Conservation (phyloP, 2,113 vertebrate genomes). For the Anguilla rostrata region DNA sequence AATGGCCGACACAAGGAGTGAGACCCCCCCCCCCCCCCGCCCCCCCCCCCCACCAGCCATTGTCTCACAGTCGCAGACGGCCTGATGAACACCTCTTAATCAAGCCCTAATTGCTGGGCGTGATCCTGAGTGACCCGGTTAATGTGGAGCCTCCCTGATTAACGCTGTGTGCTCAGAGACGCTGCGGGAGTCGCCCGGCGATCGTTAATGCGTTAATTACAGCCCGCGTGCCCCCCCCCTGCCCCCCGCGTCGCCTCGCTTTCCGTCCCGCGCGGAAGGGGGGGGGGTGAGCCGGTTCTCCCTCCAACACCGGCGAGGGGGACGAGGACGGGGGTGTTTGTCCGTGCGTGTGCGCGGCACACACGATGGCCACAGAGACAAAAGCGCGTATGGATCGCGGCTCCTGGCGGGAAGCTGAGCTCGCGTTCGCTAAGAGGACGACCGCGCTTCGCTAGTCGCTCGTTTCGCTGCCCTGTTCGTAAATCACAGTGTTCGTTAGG, state of each 20-base stretch:
- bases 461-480: neutral
- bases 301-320: no score
- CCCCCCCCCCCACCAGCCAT: slow-evolving; percentile 16
- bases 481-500: neutral
- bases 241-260: slow-evolving; percentile 4
- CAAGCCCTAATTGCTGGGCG: slow-evolving; percentile 72
- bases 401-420: neutral
- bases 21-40: neutral
- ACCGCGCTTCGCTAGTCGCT: neutral
- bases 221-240: no score
- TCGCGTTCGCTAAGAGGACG: neutral
- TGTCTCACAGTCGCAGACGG: slow-evolving; percentile 38
- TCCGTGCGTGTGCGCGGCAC: no score
- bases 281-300: no score
- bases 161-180: slow-evolving; percentile 70
- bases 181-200: slow-evolving; percentile 64
- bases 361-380: neutral
- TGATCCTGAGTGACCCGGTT: slow-evolving; percentile 69
- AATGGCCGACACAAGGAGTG: neutral
- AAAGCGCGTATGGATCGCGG: neutral
- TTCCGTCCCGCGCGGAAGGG: neutral
- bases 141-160: slow-evolving; percentile 69
- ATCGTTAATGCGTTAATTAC: slow-evolving; percentile 49
- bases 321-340: no score
- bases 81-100: slow-evolving; percentile 75